A percentile compares a stretch with the other conserved stretches of the same genome.
Evolutionary conservation across 2,797 vertebrate species (phyloP).

Genomic region (Pelodytes ibericus): DNA sequence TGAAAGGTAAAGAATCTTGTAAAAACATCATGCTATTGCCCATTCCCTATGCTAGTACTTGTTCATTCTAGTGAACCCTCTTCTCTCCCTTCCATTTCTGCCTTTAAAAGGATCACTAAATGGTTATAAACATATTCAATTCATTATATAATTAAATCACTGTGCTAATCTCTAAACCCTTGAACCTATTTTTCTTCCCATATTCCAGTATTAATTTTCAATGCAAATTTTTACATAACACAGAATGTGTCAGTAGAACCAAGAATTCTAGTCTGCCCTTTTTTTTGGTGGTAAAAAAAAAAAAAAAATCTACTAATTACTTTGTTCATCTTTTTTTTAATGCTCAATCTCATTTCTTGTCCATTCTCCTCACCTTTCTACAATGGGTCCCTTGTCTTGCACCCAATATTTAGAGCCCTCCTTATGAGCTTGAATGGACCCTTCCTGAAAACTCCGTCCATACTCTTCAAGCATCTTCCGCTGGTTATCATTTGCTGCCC

Average conservation of each 20-base stretch:
- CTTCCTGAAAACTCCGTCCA: constrained; percentile 80
- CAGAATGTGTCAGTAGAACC: too few relatives aligned
- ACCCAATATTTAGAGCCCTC: constrained; percentile 91
- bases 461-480: constrained; percentile 85
- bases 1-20: constrained; percentile 58
- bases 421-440: constrained; percentile 88
- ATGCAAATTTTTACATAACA: too few relatives aligned
- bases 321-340: too few relatives aligned
- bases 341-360: too few relatives aligned
- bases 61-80: neutral
- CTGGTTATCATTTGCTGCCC: constrained; percentile 84
- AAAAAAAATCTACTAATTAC: too few relatives aligned
- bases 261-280: too few relatives aligned
- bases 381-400: constrained; percentile 90
- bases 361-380: constrained; percentile 80
- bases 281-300: too few relatives aligned
- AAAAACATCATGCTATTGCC: neutral
- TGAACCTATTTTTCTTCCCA: too few relatives aligned
- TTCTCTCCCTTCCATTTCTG: neutral
- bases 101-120: neutral
- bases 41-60: neutral
- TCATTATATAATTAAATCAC: too few relatives aligned
- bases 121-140: too few relatives aligned
- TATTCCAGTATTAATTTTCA: too few relatives aligned
- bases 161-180: too few relatives aligned